A percentile compares a stretch with the other conserved stretches of the same genome.
Evolutionary conservation across 2,113 vertebrate species (phyloP).

Genomic region (Antechinus flavipes): DNA sequence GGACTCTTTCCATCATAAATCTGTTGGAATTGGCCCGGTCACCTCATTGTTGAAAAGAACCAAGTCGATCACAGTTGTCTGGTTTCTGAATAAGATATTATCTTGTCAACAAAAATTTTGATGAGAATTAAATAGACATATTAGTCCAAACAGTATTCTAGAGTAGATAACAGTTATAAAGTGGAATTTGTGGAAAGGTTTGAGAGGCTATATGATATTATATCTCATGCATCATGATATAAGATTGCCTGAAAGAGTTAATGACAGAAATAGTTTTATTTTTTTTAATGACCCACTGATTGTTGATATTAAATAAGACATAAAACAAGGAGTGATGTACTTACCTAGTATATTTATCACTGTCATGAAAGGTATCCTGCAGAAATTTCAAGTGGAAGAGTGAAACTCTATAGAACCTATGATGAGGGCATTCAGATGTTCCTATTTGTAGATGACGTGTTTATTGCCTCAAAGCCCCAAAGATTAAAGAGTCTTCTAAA

Average conservation of each 20-base stretch:
- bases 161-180: not conserved
- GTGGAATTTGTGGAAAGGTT: not conserved
- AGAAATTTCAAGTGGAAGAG: not conserved
- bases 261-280: not conserved
- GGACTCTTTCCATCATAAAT: too few species aligned
- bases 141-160: not conserved
- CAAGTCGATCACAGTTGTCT: too few species aligned
- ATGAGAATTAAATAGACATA: not conserved
- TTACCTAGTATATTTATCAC: not conserved
- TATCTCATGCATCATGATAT: not conserved
- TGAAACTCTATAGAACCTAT: not conserved
- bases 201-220: not conserved
- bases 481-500: not conserved
- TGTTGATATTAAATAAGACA: not conserved
- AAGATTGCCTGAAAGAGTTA: not conserved
- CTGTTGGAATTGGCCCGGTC: too few species aligned
- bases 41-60: too few species aligned
- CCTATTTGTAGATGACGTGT: not conserved
- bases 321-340: not conserved
- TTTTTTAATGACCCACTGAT: not conserved
- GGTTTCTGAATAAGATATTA: too few species aligned
- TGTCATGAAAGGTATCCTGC: not conserved
- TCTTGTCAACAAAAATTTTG: not conserved
- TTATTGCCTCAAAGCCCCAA: not conserved
- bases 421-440: not conserved